phyloP scores from a whole-genome alignment of 2,797 vertebrate genomes.

The Characodon lateralis region DNA sequence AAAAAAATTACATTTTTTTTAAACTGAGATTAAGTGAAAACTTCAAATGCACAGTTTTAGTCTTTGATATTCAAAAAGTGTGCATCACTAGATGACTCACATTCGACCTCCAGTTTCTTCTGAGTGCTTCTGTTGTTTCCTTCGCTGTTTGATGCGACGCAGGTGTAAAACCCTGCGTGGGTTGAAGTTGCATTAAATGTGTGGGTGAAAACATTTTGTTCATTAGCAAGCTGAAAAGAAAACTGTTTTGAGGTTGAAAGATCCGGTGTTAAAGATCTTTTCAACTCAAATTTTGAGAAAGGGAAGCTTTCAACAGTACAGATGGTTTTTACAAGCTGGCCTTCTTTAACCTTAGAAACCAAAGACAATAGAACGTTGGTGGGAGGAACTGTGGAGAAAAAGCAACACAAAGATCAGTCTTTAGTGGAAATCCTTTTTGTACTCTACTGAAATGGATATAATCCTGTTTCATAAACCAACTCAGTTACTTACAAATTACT shows the following conservation, averaged over 20 bases:
- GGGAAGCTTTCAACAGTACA: slow-evolving; percentile 65
- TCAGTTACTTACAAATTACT: slow-evolving; percentile 73
- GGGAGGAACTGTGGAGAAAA: slow-evolving; percentile 62
- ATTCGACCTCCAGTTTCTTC: slow-evolving; percentile 48
- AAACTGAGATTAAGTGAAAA: not conserved
- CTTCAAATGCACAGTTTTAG: not conserved
- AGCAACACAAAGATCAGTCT: slow-evolving; percentile 23
- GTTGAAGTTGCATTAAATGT: slow-evolving; percentile 10
- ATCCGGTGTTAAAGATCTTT: rapidly evolving
- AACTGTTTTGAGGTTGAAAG: rapidly evolving
- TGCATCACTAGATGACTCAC: slow-evolving; percentile 46
- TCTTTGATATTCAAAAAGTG: slow-evolving; percentile 3
- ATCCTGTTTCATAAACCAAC: not conserved
- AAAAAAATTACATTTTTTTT: not conserved
- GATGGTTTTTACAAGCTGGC: not conserved
- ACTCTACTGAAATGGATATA: not conserved
- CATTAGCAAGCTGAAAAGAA: not conserved
- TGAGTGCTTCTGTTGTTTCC: rapidly evolving
- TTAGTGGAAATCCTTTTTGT: not conserved
- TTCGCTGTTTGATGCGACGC: slow-evolving; percentile 15
- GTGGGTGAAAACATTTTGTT: not conserved
- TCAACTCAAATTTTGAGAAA: not conserved
- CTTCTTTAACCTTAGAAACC: slow-evolving; percentile 29
- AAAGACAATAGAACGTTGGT: slow-evolving; percentile 27
- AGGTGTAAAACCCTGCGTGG: slow-evolving; percentile 48